Conservation (phyloP, 2,888 invertebrate species). For the Zelleria hepariella region DNA sequence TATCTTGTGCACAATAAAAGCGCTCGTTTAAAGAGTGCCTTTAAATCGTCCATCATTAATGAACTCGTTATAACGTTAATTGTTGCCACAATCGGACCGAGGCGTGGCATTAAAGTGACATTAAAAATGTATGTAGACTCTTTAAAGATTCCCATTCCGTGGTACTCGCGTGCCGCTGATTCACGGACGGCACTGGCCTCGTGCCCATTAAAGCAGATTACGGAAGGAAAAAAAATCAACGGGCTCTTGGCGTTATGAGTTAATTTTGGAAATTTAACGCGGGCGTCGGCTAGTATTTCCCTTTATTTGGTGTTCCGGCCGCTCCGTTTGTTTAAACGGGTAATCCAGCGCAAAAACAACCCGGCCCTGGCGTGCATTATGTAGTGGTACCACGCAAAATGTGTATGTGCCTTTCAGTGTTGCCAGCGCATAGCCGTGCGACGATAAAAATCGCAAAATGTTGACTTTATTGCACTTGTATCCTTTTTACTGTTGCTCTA, state of each 20-base stretch:
- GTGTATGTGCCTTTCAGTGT: slow-evolving; percentile 47
- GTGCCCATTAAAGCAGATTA: slow-evolving; percentile 70
- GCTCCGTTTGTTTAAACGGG: slow-evolving; percentile 63
- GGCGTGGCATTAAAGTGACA: slow-evolving; percentile 57
- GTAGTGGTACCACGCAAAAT: slow-evolving; percentile 46
- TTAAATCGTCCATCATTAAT: slow-evolving; percentile 40
- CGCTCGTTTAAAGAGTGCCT: slow-evolving; percentile 23
- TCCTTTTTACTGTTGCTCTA: not conserved
- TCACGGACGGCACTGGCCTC: slow-evolving; percentile 64
- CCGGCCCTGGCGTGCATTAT: slow-evolving; percentile 36
- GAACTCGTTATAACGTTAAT: slow-evolving; percentile 64
- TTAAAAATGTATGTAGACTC: slow-evolving; percentile 65
- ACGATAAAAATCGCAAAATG: slow-evolving; percentile 48
- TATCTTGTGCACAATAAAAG: slow-evolving; percentile 16
- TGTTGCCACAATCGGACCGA: slow-evolving; percentile 55
- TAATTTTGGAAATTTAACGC: slow-evolving; percentile 71
- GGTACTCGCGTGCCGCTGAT: slow-evolving; percentile 59
- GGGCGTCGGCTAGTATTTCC: slow-evolving; percentile 56
- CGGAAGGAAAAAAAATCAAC: slow-evolving; percentile 59
- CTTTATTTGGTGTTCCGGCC: slow-evolving; percentile 64
- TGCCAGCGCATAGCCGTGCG: slow-evolving; percentile 49
- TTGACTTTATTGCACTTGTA: not conserved
- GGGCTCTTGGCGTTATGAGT: slow-evolving; percentile 68
- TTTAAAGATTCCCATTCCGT: slow-evolving; percentile 66
- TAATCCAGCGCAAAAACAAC: slow-evolving; percentile 61